Evolutionary conservation across 2,888 invertebrate species (phyloP).

Genomic region (Amphiduros pacificus): DNA sequence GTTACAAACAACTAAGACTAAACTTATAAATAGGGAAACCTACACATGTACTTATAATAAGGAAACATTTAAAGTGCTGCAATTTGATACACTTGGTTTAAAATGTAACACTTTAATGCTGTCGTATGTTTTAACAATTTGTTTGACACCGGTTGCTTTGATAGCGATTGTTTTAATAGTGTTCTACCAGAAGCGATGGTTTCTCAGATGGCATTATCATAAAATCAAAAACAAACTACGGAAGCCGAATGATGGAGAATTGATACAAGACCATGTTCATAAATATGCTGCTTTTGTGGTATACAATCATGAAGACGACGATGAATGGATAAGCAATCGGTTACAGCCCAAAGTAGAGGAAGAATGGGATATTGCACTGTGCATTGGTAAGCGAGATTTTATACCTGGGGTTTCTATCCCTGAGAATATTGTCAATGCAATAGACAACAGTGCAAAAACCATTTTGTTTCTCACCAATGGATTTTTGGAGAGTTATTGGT

Average conservation of each 20-base stretch:
- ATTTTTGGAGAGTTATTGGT: background rate
- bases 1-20: background rate
- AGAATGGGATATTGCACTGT: background rate
- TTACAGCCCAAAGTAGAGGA: background rate
- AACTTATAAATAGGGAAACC: background rate
- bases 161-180: background rate
- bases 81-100: background rate
- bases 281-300: background rate
- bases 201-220: background rate
- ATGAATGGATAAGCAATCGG: background rate
- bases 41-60: background rate
- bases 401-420: background rate
- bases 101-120: background rate
- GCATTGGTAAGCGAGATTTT: background rate
- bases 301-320: background rate
- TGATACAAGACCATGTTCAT: background rate
- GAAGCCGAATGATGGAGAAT: background rate
- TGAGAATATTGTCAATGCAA: background rate
- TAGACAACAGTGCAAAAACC: background rate
- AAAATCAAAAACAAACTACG: background rate
- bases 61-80: background rate
- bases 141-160: background rate
- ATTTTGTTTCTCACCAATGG: background rate
- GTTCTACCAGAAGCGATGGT: background rate
- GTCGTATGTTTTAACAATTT: background rate